Evolutionary conservation across 1,140 invertebrate species (phyloP).

Genomic region (Brachionus rotundiformis): DNA sequence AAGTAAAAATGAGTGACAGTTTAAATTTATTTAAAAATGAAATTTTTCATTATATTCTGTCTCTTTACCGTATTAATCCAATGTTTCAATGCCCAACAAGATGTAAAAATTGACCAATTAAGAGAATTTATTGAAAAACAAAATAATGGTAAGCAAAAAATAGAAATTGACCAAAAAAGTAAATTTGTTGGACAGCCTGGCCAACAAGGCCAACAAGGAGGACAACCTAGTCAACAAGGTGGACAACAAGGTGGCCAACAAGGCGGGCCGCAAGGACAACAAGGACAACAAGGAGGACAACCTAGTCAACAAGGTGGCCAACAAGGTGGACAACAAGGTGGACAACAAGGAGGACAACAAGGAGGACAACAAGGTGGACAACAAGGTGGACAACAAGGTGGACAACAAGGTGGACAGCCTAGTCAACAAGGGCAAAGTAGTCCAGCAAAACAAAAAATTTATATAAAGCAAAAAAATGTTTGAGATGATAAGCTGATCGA

Average conservation of each 20-base stretch:
- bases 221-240: not conserved
- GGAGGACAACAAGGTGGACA: not conserved
- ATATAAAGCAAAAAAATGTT: no score
- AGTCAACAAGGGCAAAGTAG: no score
- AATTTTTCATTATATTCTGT: not conserved
- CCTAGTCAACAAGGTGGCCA: not conserved
- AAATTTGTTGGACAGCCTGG: not conserved
- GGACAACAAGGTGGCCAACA: not conserved
- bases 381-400: no score
- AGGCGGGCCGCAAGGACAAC: not conserved
- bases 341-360: not conserved
- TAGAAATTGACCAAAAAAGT: not conserved
- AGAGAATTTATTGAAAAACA: not conserved
- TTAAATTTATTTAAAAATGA: no score
- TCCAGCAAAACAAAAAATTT: no score
- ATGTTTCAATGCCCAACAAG: not conserved
- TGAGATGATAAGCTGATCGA: no score
- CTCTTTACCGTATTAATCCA: not conserved
- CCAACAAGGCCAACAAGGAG: no score
- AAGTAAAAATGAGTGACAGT: no score
- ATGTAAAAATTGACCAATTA: not conserved
- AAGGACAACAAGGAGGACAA: not conserved
- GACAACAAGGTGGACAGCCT: no score
- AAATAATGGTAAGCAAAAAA: not conserved
- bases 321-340: not conserved